These are phyloP conservation scores for Pholis gunnellus DNA, from an alignment of 2,113 vertebrate species.

Conservation along the genomic window DNA sequence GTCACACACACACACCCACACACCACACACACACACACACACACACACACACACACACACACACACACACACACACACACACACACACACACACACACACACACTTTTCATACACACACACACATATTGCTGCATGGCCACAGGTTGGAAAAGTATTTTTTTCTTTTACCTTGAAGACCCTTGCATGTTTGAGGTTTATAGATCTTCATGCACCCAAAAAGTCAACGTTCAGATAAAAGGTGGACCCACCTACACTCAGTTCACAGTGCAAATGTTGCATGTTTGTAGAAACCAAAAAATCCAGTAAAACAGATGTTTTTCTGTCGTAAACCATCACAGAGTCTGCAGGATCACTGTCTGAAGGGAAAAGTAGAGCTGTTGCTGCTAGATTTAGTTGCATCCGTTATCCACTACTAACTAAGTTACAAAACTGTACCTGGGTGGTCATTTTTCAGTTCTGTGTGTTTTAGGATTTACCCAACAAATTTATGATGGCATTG, in stretches of 20 bases:
- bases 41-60: constrained; percentile 14
- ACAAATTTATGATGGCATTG: neutral
- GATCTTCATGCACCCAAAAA: neutral
- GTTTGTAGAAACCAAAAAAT: neutral
- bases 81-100: constrained; percentile 19
- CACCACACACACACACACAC: constrained; percentile 21
- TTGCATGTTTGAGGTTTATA: constrained; percentile 9
- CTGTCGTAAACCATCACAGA: neutral
- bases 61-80: constrained; percentile 11
- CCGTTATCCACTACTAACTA: neutral
- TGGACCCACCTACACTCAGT: neutral
- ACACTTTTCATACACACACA: constrained; percentile 11
- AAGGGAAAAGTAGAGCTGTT: neutral
- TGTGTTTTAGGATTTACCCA: neutral
- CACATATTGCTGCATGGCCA: neutral
- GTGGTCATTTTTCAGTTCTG: neutral
- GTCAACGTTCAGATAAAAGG: neutral
- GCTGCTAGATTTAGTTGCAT: neutral
- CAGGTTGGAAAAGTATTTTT: neutral
- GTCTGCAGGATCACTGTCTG: neutral
- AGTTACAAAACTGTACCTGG: neutral
- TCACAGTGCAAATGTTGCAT: constrained; percentile 19
- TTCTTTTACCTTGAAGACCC: neutral
- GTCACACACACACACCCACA: neutral
- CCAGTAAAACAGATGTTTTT: constrained; percentile 17